Conservation (phyloP, 2,888 invertebrate genomes). For the Drosophila kuntzei region DNA sequence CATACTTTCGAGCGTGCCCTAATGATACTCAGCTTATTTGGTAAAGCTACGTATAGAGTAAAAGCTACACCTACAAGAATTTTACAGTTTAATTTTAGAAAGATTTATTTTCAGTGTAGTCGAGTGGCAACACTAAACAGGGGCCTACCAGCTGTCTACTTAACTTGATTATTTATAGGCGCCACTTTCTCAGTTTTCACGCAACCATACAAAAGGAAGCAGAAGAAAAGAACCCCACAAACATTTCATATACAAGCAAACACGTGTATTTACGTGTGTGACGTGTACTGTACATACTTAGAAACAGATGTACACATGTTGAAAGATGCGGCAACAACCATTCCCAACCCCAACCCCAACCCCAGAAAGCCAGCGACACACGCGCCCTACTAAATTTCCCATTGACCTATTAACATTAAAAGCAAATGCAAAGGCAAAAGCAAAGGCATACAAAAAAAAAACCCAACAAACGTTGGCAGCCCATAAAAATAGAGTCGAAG, state of each 20-base stretch:
- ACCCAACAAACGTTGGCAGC: conserved; percentile 19
- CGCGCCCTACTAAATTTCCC: conserved; percentile 68
- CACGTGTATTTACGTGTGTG: neutral
- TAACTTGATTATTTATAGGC: conserved; percentile 44
- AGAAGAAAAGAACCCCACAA: neutral
- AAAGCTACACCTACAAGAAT: no score
- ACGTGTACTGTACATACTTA: conserved; percentile 18
- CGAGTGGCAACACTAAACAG: conserved; percentile 10
- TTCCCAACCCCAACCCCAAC: conserved; percentile 11
- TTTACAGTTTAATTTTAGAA: no score
- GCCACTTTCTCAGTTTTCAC: conserved; percentile 21
- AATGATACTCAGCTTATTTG: neutral
- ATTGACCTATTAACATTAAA: conserved; percentile 75
- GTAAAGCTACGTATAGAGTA: no score
- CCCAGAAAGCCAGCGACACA: conserved; percentile 32
- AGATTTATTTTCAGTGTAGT: neutral
- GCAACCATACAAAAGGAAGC: conserved; percentile 3
- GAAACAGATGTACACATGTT: conserved; percentile 35
- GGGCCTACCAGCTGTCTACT: conserved; percentile 35
- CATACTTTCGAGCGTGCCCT: conserved; percentile 27
- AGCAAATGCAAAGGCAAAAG: conserved; percentile 31
- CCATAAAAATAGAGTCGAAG: conserved; percentile 53
- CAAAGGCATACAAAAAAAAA: conserved; percentile 10
- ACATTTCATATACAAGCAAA: neutral
- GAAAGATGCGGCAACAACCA: conserved; percentile 14